These are phyloP conservation scores for Agonopterix arenella DNA, from an alignment of 2,888 invertebrate genomes.

Conservation along the genomic window DNA sequence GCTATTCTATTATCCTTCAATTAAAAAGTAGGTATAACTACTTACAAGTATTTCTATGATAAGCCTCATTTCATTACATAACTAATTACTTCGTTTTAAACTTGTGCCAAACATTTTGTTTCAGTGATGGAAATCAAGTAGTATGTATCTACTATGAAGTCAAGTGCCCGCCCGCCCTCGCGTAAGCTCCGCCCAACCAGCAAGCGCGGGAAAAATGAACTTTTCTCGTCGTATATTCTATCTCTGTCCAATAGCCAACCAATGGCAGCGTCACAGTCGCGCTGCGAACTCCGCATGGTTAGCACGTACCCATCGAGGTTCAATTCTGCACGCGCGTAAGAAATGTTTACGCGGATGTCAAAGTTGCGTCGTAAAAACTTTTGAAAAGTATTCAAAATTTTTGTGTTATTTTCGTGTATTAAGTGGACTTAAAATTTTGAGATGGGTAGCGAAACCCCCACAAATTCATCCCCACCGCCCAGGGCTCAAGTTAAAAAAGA, in stretches of 20 bases:
- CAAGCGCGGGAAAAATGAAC: constrained; percentile 19
- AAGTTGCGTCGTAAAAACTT: constrained; percentile 40
- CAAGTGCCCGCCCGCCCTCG: constrained; percentile 21
- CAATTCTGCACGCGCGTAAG: constrained; percentile 12
- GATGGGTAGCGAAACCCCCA: constrained; percentile 74
- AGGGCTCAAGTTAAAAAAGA: constrained; percentile 80
- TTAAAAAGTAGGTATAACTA: neutral
- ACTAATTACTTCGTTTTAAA: constrained; percentile 1
- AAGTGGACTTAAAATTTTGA: constrained; percentile 25
- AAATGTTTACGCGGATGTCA: constrained; percentile 60
- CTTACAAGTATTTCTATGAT: no score
- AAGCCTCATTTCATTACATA: no score
- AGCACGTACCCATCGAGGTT: constrained; percentile 13
- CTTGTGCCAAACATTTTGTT: constrained; percentile 14
- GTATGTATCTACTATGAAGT: no score
- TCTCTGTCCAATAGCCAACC: constrained; percentile 11
- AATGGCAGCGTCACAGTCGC: constrained; percentile 4
- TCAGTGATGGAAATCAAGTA: no score
- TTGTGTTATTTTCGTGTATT: constrained; percentile 17
- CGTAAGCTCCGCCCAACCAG: constrained; percentile 22
- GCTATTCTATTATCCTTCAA: no score
- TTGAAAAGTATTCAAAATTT: constrained; percentile 26
- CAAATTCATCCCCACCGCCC: constrained; percentile 50
- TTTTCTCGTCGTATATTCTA: constrained; percentile 7
- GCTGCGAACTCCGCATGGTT: constrained; percentile 27